A percentile compares a stretch with the other conserved stretches of the same genome.
These are phyloP conservation scores for Craseonycteris thonglongyai DNA, from an alignment of 2,113 vertebrate genomes.

Conservation along the genomic window DNA sequence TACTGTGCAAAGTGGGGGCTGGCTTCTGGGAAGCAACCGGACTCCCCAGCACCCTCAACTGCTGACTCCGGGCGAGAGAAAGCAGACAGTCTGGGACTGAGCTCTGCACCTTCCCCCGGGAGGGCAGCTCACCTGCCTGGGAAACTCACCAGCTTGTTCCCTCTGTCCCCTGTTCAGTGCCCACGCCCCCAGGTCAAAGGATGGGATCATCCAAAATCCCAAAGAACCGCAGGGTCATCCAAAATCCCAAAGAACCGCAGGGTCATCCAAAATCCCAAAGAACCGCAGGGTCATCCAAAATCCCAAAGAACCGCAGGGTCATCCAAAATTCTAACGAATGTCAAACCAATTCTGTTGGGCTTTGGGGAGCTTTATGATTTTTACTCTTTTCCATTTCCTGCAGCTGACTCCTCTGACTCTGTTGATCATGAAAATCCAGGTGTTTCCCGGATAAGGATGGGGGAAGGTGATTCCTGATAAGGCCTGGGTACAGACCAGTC, in stretches of 20 bases:
- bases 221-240: neutral
- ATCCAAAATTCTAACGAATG: too few relatives aligned
- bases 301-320: neutral
- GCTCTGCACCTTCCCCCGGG: neutral
- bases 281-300: neutral
- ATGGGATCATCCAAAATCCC: neutral
- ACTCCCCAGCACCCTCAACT: neutral
- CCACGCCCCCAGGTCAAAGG: neutral
- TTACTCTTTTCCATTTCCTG: neutral
- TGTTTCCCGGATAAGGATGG: too few relatives aligned
- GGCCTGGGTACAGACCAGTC: neutral
- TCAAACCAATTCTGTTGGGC: neutral
- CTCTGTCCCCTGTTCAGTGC: rapidly evolving
- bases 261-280: too few relatives aligned
- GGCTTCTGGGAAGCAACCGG: neutral
- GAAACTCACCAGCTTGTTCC: too few relatives aligned
- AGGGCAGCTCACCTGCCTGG: neutral
- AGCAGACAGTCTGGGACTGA: neutral
- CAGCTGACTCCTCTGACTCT: neutral
- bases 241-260: neutral
- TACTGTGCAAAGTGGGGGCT: neutral
- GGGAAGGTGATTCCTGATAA: neutral
- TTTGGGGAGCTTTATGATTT: neutral
- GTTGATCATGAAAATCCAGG: neutral
- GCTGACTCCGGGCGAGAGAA: neutral